Percentiles rank a stretch among this genome's conserved stretches.
Conservation (phyloP, 2,888 invertebrate species). For the Idaea aversata region DNA sequence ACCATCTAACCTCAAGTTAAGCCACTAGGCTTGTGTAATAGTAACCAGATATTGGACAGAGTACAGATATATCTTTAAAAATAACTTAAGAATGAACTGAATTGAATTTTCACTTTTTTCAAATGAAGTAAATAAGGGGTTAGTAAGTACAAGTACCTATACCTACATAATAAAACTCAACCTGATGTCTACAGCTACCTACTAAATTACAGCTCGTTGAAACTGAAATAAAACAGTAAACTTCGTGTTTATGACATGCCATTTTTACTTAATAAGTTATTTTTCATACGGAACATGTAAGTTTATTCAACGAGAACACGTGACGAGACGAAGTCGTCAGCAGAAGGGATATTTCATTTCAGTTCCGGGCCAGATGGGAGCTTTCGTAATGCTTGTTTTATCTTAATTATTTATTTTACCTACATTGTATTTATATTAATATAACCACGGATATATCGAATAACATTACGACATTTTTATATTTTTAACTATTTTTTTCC, state of each 20-base stretch:
- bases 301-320: background rate
- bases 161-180: no score
- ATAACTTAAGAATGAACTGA: no score
- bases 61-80: no score
- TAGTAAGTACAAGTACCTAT: no score
- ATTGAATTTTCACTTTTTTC: no score
- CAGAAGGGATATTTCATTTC: background rate
- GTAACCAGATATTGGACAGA: no score
- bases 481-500: background rate
- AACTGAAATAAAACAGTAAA: background rate
- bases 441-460: conserved; percentile 15
- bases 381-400: background rate
- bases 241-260: background rate
- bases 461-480: conserved; percentile 23
- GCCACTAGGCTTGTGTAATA: no score
- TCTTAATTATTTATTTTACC: background rate
- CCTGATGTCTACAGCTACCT: no score
- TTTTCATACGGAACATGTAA: background rate
- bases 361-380: background rate
- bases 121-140: no score
- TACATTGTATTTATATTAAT: conserved; percentile 5
- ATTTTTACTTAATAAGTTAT: background rate
- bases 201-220: background rate
- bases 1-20: no score
- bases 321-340: background rate